Base-by-base conservation (phyloP, 2,113 vertebrate species). In the Rana temporaria region DNA sequence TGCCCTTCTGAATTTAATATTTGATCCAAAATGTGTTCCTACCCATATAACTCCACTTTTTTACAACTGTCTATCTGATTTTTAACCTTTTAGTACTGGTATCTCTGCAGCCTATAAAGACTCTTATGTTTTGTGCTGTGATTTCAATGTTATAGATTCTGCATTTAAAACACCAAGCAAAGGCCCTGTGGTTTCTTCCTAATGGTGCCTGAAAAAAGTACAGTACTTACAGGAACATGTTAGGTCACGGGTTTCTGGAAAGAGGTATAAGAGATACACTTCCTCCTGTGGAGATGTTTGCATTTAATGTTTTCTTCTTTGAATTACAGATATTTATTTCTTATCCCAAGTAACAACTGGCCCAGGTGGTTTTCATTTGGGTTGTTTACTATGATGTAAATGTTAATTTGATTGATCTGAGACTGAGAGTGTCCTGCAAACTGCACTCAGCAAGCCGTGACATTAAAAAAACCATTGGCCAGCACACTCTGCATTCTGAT, bases 401-500 rank as follows among this genome's bases (percentile, higher is more conserved):
- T 86, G 75, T 77, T 90, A 88, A 89, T 92, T 86, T 91, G 89
- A 93, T 88, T 89, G 87, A 92, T 84, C 84, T 86, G 85, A 86
- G 88, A 90, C 84, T 86, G 85, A 86, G 88, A 90, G 90, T 86
- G 78, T 84, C 68, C 88, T 90, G 79, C 65, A 57, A 86, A 85
- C 84, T 74, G 84, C 67, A 90, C 80, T 84, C 86, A 89, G 88
- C 86, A 89, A 86, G 79, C 84, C 85, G 0, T 7, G 87, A 88
- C 87, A 88, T 86, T 88, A 90, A 87, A 90, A 92, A 92, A 93
- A 91, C 89, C 90, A 93, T 89, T 90, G 85, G 65, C 87, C 82
- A 85, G 89, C n/a, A n/a, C 87, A 84, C 88, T 89, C 89, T 90
- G 89, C 88, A 91, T 87, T 72, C 85, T 81, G 70, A 88, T 90